Evolutionary conservation across 2,113 vertebrate species (phyloP), one percentile per base, ranked within the genome.

Genomic region (Stegastes partitus): DNA sequence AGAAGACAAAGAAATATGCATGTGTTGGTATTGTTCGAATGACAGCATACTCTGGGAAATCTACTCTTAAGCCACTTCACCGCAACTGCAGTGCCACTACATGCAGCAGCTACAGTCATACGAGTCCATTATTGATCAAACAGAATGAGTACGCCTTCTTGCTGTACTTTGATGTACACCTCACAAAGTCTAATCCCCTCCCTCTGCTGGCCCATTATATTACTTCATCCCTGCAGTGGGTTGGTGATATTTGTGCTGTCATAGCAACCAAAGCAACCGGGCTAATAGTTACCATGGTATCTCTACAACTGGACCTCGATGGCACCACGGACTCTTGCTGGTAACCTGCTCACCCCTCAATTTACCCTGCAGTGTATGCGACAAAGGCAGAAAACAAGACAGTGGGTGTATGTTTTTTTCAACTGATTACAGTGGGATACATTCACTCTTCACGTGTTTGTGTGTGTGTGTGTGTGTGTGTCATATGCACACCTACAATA

Each of bases 81-180:
- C 9, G 45, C 26, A 72, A 37, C 28, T 39, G 14, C 19, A 65
- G 5, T 31, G 18, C 51, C 28, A 7, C 44, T 22, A 8, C 71
- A 58, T 37, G 44, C 39, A 66, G 50, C 8, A 67, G 70, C 62
- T 56, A 7, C 37, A 23, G 67, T 65, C 50, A 56, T 62, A 58
- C 71, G 61, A 69, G 59, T 76, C 10, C 42, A 81, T 68, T 74
- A 85, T 75, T 73, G 31, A 83, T 83, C 58, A 86, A 85, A 85
- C 56, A 82, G 61, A 74, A 77, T 77, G 11, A 21, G 14, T 67
- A 9, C 14, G 55, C 82, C 19, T 73, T 78, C 22, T 59, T 22
- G 6, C 21, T 25, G 0, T 21, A 56, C 68, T 84, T 78, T 81
- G 70, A 86, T 77, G 47, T 69, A 54, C 61, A 71, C 39, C 50